Percentiles rank a stretch among this genome's conserved stretches.
These are phyloP conservation scores for Baccha elongata DNA, from an alignment of 2,888 invertebrate genomes.

Conservation along the genomic window DNA sequence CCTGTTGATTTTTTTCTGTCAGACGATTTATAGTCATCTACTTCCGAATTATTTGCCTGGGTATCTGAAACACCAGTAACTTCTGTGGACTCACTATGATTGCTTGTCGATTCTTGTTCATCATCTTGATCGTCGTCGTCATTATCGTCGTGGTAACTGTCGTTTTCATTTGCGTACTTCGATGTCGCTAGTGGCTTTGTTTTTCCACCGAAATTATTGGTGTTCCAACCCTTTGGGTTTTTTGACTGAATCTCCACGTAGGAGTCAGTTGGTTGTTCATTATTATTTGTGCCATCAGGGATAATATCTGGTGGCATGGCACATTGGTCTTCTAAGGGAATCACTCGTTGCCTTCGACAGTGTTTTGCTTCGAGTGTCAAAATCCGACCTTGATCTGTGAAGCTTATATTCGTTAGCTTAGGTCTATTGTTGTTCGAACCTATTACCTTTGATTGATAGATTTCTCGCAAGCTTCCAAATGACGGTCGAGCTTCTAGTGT, in stretches of 20 bases:
- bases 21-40: constrained; percentile 52
- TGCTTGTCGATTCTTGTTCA: constrained; percentile 78
- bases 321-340: constrained; percentile 78
- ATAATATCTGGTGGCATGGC: constrained; percentile 87
- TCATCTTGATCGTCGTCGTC: constrained; percentile 51
- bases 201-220: constrained; percentile 77
- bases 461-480: constrained; percentile 88
- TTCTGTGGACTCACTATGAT: constrained; percentile 81
- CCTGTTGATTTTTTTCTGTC: constrained; percentile 19
- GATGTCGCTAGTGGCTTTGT: constrained; percentile 48
- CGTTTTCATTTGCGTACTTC: constrained; percentile 53
- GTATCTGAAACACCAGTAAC: constrained; percentile 81
- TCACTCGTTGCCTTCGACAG: constrained; percentile 87
- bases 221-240: constrained; percentile 87
- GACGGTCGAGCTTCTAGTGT: constrained; percentile 76
- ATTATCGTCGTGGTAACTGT: constrained; percentile 43
- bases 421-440: constrained; percentile 82
- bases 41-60: constrained; percentile 76
- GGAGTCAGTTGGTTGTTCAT: constrained; percentile 67
- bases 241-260: constrained; percentile 83
- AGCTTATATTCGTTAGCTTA: constrained; percentile 77
- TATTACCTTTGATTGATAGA: constrained; percentile 87
- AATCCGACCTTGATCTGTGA: constrained; percentile 85
- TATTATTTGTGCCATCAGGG: constrained; percentile 69
- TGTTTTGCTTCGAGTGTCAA: constrained; percentile 89